Base-by-base conservation (phyloP, 1,140 invertebrate genomes). In the Cataglyphis hispanica region DNA sequence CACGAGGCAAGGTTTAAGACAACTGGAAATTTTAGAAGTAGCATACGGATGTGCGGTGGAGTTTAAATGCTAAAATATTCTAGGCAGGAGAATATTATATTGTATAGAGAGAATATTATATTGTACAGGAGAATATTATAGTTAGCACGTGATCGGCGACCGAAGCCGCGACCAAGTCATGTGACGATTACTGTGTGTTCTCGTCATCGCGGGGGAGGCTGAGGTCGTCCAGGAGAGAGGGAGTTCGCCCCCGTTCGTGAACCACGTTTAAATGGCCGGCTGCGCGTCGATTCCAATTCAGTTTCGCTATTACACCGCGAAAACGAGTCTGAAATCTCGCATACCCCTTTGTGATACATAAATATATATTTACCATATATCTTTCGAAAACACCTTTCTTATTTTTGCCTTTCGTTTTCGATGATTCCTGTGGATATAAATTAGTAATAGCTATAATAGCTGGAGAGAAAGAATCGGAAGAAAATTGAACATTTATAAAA, bases 201-300 rank as follows among this genome's bases (percentile, higher is more conserved):
- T 13, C 78, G 53, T 74, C 78, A 58, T 31, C 53, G 78, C 78
- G 78, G 53, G 67, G 78, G 78, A 83, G 78, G 67, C 67, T 83
- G 78, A 46, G 53, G 76, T 69, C 76, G 63, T 16, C 3, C 37
- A 60, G 25, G 27, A 83, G 53, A 74, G 78, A 83, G 78, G 37
- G 78, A 61, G 67, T 25, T 40, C 11, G 77, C 63, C 63, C 63
- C 77, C 77, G n/a, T 37, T 67, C 19, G 64, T 22, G 86, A 89
- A 85, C 37, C 86, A 80, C 86, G 84, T 92, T 92, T 92, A 92
- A 91, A 92, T 90, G 86, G 66, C 84, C 72, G 70, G 27, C 19
- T 76, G 86, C 67, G 58, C 66, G 70, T 84, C 85, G 76, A 64
- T 58, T 81, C 37, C 58, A 86, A 87, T 87, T 92, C 90, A 92